Base-by-base conservation (phyloP, 2,797 vertebrate species). In the Buceros bicornis region DNA sequence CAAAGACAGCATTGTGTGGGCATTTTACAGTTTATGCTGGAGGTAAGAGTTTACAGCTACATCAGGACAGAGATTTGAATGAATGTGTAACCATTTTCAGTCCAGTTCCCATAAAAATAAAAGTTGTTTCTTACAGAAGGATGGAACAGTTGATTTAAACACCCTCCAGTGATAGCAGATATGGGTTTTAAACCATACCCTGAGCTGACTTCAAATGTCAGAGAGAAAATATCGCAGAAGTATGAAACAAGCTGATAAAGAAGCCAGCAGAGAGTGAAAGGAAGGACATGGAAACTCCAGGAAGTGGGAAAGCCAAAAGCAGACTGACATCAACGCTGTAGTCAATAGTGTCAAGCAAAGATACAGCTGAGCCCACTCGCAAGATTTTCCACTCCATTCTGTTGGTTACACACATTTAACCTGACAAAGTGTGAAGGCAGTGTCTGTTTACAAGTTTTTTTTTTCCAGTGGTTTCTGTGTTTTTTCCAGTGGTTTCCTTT, bases 301-400 rank as follows among this genome's bases (percentile, higher is more conserved):
- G 42, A 96, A 90, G 93, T 89, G 94, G 90, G 70, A 95, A 95
- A 96, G 91, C 94, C 22, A 2, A 89, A 95, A 90, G 94, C 96
- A 93, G 93, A 26, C 90, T 92, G 91, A 80, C 78, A 93, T 89
- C 86, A 71, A 33, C 7, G 1, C 85, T 31, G 42, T 2, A 97
- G 56, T 77, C 88, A 77, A 7, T 88, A 94, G 81, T 67, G 74
- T 95, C 93, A 89, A 47, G 81, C 64, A 58, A 50, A 89, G 82
- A 80, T 45, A 54, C 64, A 95, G 88, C 85, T 95, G 85, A 96
- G 77, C 82, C 88, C 91, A 80, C 94, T 89, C 3, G 13, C 74
- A 85, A 89, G 67, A 84, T 93, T 93, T 87, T 82, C 91, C 78
- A 95, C 77, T 93, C 90, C 47, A 6, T 89, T 94, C 82, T 74